phyloP scores from a whole-genome alignment of 2,888 invertebrate genomes.

The Neocrepidodera transversa region DNA sequence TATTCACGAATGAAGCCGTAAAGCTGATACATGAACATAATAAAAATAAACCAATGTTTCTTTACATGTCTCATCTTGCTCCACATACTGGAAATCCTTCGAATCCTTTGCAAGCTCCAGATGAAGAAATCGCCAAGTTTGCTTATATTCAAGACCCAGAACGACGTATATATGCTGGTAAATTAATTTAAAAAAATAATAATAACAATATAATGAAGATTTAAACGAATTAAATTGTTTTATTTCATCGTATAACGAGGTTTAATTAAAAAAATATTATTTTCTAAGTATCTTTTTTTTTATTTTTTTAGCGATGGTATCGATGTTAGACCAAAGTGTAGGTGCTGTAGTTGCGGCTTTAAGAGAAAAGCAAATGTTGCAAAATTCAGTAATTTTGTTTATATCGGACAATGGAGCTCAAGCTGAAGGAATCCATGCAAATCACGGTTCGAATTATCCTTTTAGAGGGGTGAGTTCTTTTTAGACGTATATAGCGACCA shows the following conservation, averaged over 20 bases:
- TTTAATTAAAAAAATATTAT: too few species aligned
- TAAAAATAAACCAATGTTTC: slow-evolving; percentile 66
- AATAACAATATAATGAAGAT: too few species aligned
- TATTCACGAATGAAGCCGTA: slow-evolving; percentile 73
- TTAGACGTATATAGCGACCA: not conserved
- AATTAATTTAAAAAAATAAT: slow-evolving; percentile 3
- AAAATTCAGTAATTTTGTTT: slow-evolving; percentile 86
- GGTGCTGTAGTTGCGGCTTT: slow-evolving; percentile 80
- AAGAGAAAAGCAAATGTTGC: slow-evolving; percentile 71
- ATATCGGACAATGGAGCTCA: slow-evolving; percentile 90
- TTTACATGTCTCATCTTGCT: slow-evolving; percentile 74
- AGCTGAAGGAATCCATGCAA: slow-evolving; percentile 73
- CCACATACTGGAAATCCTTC: slow-evolving; percentile 72
- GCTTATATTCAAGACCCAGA: slow-evolving; percentile 71
- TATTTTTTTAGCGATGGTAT: slow-evolving; percentile 84
- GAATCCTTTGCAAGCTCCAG: slow-evolving; percentile 75
- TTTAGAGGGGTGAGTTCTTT: slow-evolving; percentile 70
- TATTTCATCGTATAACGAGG: too few species aligned
- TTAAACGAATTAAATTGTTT: too few species aligned
- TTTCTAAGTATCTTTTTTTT: too few species aligned
- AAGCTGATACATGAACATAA: slow-evolving; percentile 66
- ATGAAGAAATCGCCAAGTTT: slow-evolving; percentile 73
- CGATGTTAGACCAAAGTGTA: slow-evolving; percentile 86
- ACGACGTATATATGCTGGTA: slow-evolving; percentile 74
- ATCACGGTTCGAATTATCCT: slow-evolving; percentile 83